Evolutionary conservation across 2,113 vertebrate species (phyloP).

Genomic region (Vidua macroura): DNA sequence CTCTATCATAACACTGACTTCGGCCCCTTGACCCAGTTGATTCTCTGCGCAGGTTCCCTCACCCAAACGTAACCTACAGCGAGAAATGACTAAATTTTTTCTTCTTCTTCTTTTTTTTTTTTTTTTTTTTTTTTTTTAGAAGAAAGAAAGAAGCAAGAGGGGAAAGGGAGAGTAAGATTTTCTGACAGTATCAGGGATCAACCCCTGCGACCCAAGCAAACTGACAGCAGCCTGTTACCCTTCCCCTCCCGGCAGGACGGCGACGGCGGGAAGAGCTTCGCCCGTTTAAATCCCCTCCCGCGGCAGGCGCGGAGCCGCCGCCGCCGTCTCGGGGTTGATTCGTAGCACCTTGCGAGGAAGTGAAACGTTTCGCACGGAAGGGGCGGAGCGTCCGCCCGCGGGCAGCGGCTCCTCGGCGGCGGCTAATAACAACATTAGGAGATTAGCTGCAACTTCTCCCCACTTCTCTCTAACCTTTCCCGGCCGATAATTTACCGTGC

Average conservation of each 20-base stretch:
- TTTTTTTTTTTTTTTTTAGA: background rate
- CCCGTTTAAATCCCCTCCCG: background rate
- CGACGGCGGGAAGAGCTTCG: background rate
- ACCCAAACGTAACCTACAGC: background rate
- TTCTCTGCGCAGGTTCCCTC: background rate
- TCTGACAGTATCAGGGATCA: background rate
- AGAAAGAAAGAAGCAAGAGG: background rate
- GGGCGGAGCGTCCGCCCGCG: slow-evolving; percentile 84
- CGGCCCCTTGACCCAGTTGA: background rate
- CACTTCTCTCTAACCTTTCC: background rate
- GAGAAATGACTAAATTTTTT: background rate
- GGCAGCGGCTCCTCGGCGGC: slow-evolving; percentile 52
- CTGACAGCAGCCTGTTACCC: background rate
- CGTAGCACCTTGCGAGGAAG: slow-evolving; percentile 96
- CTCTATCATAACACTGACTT: background rate
- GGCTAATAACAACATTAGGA: slow-evolving; percentile 41
- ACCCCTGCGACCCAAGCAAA: background rate
- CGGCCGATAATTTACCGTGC: background rate
- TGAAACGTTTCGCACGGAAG: slow-evolving; percentile 93
- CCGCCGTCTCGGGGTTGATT: slow-evolving; percentile 87
- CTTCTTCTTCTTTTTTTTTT: background rate
- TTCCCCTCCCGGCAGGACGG: background rate
- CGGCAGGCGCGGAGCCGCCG: background rate
- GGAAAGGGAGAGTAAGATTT: background rate
- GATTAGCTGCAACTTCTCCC: slow-evolving; percentile 22